Evolutionary conservation across 1,140 invertebrate species (phyloP), one percentile per base, ranked within the genome.

Genomic region (Rhagoletis pomonella): DNA sequence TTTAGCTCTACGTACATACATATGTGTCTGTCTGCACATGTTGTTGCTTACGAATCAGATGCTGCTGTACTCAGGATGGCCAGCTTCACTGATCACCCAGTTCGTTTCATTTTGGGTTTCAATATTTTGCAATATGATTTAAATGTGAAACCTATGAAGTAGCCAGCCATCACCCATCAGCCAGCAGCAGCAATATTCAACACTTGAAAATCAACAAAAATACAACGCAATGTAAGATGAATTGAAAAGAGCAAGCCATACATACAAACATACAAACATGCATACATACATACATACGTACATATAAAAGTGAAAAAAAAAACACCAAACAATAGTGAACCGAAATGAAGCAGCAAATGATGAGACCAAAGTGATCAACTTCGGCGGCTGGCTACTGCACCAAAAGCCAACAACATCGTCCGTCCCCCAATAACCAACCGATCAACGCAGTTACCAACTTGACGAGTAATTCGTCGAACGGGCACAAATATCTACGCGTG

Each of bases 331-430:
- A 55, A 58, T 55, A 50, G 44, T 81, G 73, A 50, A 29, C n/a
- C 12, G 14, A 81, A 50, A 29, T 81, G 73, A 58, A 58, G 17
- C 47, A 50, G 17, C 10, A 77, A 42, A n/a, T 50, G 12, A 81
- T 81, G 44, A 81, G 47, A 10, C 50, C 47, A 81, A 55, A 81
- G 47, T 81, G 47, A 81, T 81, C 73, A 81, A 81, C 42, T 29
- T 67, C 64, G 19, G 4, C 64, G 10, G 4, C 29, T 39, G 10
- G 4, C 29, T 39, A 6, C 17, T 67, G 50, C 17, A 81, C 39
- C 47, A 81, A n/a, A 6, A 81, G n/a, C 12, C 60, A 62, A 14
- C 47, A 55, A 5, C 73, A 50, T 50, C 6, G 12, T 44, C 73
- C 7, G 19, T n/a, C 42, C n/a, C 17, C 73, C 44, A 81, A 55